Conservation (phyloP, 92 coral and sea anemone species). For the Micromussa lordhowensis region DNA sequence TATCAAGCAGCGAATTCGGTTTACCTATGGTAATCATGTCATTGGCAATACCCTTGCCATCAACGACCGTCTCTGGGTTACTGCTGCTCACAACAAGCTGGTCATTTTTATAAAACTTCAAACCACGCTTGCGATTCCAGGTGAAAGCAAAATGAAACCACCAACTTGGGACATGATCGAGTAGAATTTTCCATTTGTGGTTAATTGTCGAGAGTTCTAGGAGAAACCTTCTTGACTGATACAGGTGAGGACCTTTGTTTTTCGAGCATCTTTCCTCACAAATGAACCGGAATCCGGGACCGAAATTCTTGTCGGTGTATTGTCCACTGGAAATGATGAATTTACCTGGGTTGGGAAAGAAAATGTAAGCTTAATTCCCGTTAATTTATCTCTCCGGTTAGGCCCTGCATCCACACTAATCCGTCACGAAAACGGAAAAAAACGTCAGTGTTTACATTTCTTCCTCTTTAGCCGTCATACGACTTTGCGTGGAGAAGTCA, state of each 20-base stretch:
- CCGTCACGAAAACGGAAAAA: too few species aligned
- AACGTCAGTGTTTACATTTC: too few species aligned
- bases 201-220: conserved; percentile 80
- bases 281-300: conserved; percentile 90
- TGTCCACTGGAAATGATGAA: conserved; percentile 85
- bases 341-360: conserved; percentile 65
- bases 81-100: conserved; percentile 54
- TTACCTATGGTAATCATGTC: conserved; percentile 73
- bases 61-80: conserved; percentile 35
- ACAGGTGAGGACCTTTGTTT: conserved; percentile 25
- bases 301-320: conserved; percentile 58
- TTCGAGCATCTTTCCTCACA: conserved; percentile 57
- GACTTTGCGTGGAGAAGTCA: too few species aligned
- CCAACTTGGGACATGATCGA: conserved; percentile 68
- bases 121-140: conserved; percentile 79
- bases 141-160: conserved; percentile 93
- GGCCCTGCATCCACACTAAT: too few species aligned
- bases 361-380: background rate
- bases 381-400: too few species aligned
- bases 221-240: conserved; percentile 42
- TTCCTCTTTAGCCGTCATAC: too few species aligned
- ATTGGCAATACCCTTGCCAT: background rate
- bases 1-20: conserved; percentile 55
- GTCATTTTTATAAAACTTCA: conserved; percentile 88
- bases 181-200: conserved; percentile 73